phyloP scores from a whole-genome alignment of 2,888 invertebrate genomes.

The Dicyrtomina minuta region DNA sequence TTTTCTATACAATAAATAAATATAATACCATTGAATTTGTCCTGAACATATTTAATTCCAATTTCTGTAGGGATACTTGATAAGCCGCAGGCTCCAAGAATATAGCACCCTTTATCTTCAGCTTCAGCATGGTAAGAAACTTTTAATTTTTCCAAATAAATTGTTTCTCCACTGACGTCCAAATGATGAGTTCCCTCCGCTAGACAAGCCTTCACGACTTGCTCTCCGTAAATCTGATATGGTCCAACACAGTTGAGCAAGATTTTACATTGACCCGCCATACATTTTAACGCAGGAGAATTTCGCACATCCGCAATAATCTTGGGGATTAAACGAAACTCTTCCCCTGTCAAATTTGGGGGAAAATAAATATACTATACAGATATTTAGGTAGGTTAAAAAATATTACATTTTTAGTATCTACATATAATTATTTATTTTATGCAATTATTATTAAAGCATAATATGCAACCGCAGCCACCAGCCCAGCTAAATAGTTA shows the following conservation, averaged over 20 bases:
- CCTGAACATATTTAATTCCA: slow-evolving; percentile 73
- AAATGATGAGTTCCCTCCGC: slow-evolving; percentile 79
- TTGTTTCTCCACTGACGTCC: slow-evolving; percentile 64
- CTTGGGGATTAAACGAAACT: slow-evolving; percentile 24
- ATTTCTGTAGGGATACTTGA: slow-evolving; percentile 91
- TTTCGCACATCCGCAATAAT: slow-evolving; percentile 66
- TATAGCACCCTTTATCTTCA: slow-evolving; percentile 75
- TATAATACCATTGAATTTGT: slow-evolving; percentile 72
- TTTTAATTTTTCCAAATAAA: slow-evolving; percentile 79
- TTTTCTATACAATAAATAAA: too few relatives aligned
- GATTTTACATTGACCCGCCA: slow-evolving; percentile 77
- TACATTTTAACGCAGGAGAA: slow-evolving; percentile 70
- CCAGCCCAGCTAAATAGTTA: neutral
- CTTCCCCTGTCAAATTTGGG: too few relatives aligned
- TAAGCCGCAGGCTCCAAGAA: slow-evolving; percentile 89
- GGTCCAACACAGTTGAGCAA: slow-evolving; percentile 93
- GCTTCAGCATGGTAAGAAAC: slow-evolving; percentile 74
- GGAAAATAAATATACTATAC: neutral
- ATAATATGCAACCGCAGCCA: too few relatives aligned
- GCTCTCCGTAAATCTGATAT: slow-evolving; percentile 82
- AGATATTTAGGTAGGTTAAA: too few relatives aligned
- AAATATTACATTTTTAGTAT: too few relatives aligned
- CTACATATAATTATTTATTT: too few relatives aligned
- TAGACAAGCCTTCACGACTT: slow-evolving; percentile 86
- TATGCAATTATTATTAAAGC: too few relatives aligned